Conservation (phyloP, 2,888 invertebrate genomes). For the Athripsodes cinereus region DNA sequence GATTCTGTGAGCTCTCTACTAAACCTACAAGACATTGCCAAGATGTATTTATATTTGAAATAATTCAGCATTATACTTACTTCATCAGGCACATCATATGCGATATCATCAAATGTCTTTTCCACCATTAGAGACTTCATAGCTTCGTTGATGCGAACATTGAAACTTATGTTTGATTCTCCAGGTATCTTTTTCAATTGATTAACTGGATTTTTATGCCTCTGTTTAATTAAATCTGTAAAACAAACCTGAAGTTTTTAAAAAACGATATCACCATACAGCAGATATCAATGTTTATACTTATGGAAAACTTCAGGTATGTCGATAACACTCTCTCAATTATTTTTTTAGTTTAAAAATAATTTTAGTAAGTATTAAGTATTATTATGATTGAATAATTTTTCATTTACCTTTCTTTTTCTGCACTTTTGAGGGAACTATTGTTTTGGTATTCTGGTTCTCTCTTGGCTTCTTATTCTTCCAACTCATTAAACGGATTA, state of each 20-base stretch:
- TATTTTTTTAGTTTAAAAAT: no score
- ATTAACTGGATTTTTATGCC: conserved; percentile 18
- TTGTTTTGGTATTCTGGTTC: conserved; percentile 28
- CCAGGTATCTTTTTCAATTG: conserved; percentile 23
- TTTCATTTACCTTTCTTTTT: conserved; percentile 17
- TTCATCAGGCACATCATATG: conserved; percentile 13
- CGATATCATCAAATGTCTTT: conserved; percentile 20
- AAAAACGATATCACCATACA: no score
- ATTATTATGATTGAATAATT: no score
- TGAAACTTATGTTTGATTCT: conserved; percentile 25
- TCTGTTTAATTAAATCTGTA: conserved; percentile 7
- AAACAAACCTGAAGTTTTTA: neutral
- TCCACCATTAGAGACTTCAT: conserved; percentile 21
- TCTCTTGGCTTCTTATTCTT: conserved; percentile 32
- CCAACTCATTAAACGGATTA: conserved; percentile 55
- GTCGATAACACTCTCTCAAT: no score
- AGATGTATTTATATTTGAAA: no score
- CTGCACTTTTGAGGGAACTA: conserved; percentile 26
- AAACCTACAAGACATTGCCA: no score
- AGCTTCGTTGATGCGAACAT: conserved; percentile 23
- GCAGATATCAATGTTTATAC: no score
- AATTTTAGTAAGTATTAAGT: no score
- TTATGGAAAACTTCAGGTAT: no score
- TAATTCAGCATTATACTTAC: no score
- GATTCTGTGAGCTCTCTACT: no score